These are phyloP conservation scores for Trinectes maculatus DNA, from an alignment of 2,113 vertebrate species.

Conservation along the genomic window DNA sequence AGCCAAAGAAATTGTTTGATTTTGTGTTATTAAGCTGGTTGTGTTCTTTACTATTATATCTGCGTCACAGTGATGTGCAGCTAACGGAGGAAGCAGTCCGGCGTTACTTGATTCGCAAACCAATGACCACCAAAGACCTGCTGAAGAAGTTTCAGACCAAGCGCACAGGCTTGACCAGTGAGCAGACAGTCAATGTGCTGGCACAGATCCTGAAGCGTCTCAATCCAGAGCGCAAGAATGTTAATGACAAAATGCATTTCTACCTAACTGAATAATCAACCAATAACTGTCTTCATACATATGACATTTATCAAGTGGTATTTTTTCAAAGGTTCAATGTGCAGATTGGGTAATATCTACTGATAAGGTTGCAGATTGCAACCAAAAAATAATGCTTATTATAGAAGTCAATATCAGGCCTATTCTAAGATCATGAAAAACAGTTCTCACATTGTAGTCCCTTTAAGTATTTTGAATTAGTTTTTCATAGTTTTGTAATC, in stretches of 20 bases:
- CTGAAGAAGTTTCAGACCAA: constrained; percentile 97
- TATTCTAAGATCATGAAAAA: neutral
- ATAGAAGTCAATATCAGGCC: neutral
- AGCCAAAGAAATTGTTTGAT: neutral
- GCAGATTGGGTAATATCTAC: too few relatives aligned
- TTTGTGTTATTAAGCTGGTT: neutral
- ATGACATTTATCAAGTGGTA: too few relatives aligned
- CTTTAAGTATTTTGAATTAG: neutral
- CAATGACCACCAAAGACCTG: constrained; percentile 96
- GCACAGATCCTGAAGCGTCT: constrained; percentile 95
- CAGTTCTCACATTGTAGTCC: neutral
- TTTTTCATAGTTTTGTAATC: constrained; percentile 22
- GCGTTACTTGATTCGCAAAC: constrained; percentile 92
- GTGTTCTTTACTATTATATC: neutral
- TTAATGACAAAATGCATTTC: constrained; percentile 95
- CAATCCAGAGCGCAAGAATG: constrained; percentile 91
- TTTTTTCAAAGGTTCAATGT: neutral
- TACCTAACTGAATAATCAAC: constrained; percentile 87
- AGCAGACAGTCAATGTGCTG: constrained; percentile 93
- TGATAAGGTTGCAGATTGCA: neutral
- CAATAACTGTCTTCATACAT: too few relatives aligned
- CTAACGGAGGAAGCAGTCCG: constrained; percentile 91
- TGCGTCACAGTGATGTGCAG: constrained; percentile 85
- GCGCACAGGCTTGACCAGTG: constrained; percentile 92
- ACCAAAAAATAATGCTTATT: neutral